Evolutionary conservation across 1,140 invertebrate genomes (phyloP), one percentile per base, ranked within the genome.

Genomic region (Mya arenaria): DNA sequence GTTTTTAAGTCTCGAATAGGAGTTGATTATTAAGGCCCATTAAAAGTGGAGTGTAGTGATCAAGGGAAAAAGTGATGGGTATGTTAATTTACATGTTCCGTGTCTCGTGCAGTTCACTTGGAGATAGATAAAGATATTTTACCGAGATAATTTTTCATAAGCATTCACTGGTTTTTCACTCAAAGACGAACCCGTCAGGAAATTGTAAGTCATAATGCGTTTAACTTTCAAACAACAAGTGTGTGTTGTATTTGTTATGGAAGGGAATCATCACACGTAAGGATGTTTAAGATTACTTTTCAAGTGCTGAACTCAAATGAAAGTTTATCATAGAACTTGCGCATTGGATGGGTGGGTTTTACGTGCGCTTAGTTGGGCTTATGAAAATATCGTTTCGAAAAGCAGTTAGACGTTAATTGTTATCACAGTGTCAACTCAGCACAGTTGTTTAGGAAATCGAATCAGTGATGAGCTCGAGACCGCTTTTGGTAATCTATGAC

Each of bases 11-110:
- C 68, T 4, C 36, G 23, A 19, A 81, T 44, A n/a, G 79, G 79
- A 25, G 15, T 73, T 10, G 79, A 82, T 39, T 82, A 73, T 23
- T 56, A 73, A 10, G 79, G 79, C 10, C 69, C 69, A 37, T 19
- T 82, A 0, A 55, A 82, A 73, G 69, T 79, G 1, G 66, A 82
- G n/a, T 39, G 41, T 30, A 44, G 13, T 19, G 25, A 52, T 34
- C 25, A 23, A 77, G 10, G 3, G 32, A 39, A 56, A 36, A 82
- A 82, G 37, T 41, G 52, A 19, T 82, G 69, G 60, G 48, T 82
- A 3, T 82, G 71, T 41, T 39, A 73, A 15, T 63, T n/a, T 19
- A 73, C 71, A 19, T 74, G 69, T 32, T 39, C 74, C 17, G 60
- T 66, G 1, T 28, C 23, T 1, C 13, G 58, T 23, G 78, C 58